A percentile compares a stretch with the other conserved stretches of the same genome.
Conservation (phyloP, 1,140 invertebrate species). For the Heliothis virescens region DNA sequence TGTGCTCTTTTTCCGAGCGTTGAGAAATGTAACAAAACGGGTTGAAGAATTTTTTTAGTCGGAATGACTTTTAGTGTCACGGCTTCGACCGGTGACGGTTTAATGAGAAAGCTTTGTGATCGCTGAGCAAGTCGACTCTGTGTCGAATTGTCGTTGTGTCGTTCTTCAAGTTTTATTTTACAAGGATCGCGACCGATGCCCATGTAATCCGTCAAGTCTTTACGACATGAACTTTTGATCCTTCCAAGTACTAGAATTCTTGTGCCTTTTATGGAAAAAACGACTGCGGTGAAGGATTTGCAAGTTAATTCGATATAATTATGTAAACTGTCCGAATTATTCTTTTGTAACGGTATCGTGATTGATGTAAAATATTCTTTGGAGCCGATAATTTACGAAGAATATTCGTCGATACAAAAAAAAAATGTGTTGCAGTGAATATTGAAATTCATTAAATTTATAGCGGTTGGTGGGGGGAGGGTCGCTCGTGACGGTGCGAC, state of each 20-base stretch:
- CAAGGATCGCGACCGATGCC: slow-evolving; percentile 61
- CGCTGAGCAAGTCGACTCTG: slow-evolving; percentile 75
- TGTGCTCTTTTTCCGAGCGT: slow-evolving; percentile 81
- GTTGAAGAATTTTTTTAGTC: slow-evolving; percentile 76
- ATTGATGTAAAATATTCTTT: slow-evolving; percentile 48
- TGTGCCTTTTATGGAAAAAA: slow-evolving; percentile 11
- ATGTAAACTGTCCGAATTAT: slow-evolving; percentile 42
- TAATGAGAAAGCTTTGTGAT: slow-evolving; percentile 85
- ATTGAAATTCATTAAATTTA: slow-evolving; percentile 40
- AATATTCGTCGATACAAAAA: slow-evolving; percentile 41
- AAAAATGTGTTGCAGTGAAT: slow-evolving; percentile 34
- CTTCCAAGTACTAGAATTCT: slow-evolving; percentile 10
- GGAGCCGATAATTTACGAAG: slow-evolving; percentile 37
- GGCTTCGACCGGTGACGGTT: slow-evolving; percentile 78
- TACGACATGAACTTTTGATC: slow-evolving; percentile 13
- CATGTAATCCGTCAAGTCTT: slow-evolving; percentile 41
- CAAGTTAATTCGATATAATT: slow-evolving; percentile 44
- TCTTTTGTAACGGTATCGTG: slow-evolving; percentile 42
- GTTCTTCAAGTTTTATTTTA: slow-evolving; percentile 75
- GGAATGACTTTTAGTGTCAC: slow-evolving; percentile 84
- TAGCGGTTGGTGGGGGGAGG: slow-evolving; percentile 1
- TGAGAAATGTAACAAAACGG: slow-evolving; percentile 83
- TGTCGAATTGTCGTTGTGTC: slow-evolving; percentile 80
- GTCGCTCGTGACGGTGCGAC: slow-evolving; percentile 6
- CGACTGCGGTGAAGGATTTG: slow-evolving; percentile 24